Evolutionary conservation across 2,888 invertebrate genomes (phyloP), one percentile per base, ranked within the genome.

Genomic region (Erebia epiphron): DNA sequence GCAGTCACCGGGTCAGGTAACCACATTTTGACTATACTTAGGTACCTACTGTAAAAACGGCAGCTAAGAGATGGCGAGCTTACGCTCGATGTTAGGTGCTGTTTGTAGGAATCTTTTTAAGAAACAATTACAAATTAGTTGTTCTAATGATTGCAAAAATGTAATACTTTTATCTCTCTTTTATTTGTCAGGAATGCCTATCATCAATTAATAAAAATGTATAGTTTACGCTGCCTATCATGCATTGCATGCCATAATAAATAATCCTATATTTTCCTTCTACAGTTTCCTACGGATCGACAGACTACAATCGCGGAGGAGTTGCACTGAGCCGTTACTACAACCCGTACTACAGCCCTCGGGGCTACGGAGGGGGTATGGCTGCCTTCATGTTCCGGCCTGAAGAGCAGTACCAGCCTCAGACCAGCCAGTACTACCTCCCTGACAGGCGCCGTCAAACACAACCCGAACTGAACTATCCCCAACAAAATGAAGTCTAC

Each of bases 251-350:
- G 21, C 10, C 21, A 21, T 35, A 46, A 52, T 21, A n/a, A n/a
- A n/a, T 46, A 64, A 62, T 35, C 21, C 46, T 10, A 50, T 26
- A 3, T 69, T 72, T 77, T 63, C 35, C 35, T 68, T 77, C 75
- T 72, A 50, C 85, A 93, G 93, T 91, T 21, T 89, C 93, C 0
- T 90, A 87, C 69, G 93, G 93, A 14, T 85, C 88, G 1, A 82
- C 78, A 56, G 91, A 91, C 79, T 88, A 82, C 69, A 81, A 79
- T 58, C 88, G 87, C n/a, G 90, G 92, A 0, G 92, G 90, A 0
- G 84, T 92, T 85, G 91, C 88, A 3, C 69, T 92, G 76, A 93
- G 89, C 72, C 87, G 92, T 13, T 92, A 91, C 81, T 93, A 91
- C 83, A 92, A 88, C 77, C 93, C 93, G 0, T 91, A 91, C 80